Percentiles rank a stretch among this genome's conserved stretches.
These are phyloP conservation scores for Channa argus DNA, from an alignment of 2,113 vertebrate species.

Conservation along the genomic window DNA sequence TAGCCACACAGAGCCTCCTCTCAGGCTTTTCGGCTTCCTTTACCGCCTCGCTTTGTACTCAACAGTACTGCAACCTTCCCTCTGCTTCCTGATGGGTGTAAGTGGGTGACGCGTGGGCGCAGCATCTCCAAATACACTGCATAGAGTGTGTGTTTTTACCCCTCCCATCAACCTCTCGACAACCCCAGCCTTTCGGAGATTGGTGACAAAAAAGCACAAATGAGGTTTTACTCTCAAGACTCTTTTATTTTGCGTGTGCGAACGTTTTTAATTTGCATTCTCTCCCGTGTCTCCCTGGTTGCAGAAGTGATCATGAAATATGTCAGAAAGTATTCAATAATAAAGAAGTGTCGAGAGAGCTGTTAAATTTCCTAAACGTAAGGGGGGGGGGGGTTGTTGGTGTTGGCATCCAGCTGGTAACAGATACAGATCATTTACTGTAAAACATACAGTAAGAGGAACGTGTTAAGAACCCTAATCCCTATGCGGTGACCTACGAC, in stretches of 20 bases:
- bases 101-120: conserved; percentile 34
- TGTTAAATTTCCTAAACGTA: conserved; percentile 31
- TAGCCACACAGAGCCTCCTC: conserved; percentile 4
- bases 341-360: conserved; percentile 29
- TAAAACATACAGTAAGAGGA: too few species aligned
- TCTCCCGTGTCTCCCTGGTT: not conserved
- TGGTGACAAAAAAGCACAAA: conserved; percentile 14
- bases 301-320: conserved; percentile 41
- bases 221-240: conserved; percentile 12
- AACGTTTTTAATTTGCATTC: conserved; percentile 16
- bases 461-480: too few species aligned
- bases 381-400: not conserved
- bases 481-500: too few species aligned
- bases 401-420: not conserved
- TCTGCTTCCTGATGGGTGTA: conserved; percentile 32
- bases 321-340: conserved; percentile 27
- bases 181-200: conserved; percentile 11
- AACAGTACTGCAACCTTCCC: conserved; percentile 33
- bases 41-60: conserved; percentile 35
- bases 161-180: conserved; percentile 26
- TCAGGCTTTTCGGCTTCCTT: conserved; percentile 24
- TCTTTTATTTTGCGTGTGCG: not conserved
- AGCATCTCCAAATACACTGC: conserved; percentile 19
- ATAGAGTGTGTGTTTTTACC: not conserved
- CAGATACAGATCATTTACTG: too few species aligned